These are phyloP conservation scores for Lumbricus terrestris DNA, from an alignment of 2,888 invertebrate species.

Conservation along the genomic window DNA sequence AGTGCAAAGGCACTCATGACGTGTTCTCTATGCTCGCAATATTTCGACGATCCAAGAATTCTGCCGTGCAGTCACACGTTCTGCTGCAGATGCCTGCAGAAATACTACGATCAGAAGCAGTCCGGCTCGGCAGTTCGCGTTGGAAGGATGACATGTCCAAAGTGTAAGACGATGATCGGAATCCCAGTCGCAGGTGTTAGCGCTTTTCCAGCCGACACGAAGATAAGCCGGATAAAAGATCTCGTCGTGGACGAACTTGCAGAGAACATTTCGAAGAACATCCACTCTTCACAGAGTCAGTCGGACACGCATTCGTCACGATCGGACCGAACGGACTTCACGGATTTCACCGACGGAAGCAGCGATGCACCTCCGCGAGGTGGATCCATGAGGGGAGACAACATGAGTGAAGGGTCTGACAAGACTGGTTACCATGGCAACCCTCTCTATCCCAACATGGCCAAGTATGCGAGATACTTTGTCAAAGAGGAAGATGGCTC, in stretches of 20 bases:
- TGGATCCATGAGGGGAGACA: background rate
- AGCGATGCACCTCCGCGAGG: background rate
- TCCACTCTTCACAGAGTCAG: background rate
- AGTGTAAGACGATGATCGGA: slow-evolving; percentile 17
- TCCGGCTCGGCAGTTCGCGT: background rate
- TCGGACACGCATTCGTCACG: background rate
- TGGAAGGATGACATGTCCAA: slow-evolving; percentile 19
- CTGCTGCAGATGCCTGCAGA: slow-evolving; percentile 25
- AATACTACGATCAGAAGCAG: slow-evolving; percentile 13
- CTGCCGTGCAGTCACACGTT: slow-evolving; percentile 30
- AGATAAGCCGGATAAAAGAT: slow-evolving; percentile 16
- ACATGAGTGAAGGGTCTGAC: background rate
- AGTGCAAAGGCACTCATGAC: slow-evolving; percentile 18
- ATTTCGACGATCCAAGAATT: slow-evolving; percentile 27
- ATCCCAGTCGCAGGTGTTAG: slow-evolving; percentile 11
- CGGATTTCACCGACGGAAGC: background rate
- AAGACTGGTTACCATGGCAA: slow-evolving; percentile 10
- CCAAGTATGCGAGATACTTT: slow-evolving; percentile 22
- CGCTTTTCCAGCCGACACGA: slow-evolving; percentile 20
- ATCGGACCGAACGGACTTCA: background rate
- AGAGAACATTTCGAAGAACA: background rate
- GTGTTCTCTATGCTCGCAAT: slow-evolving; percentile 21
- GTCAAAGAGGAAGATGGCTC: background rate
- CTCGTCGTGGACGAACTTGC: slow-evolving; percentile 14
- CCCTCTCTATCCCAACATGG: slow-evolving; percentile 18